Percentiles rank a stretch among this genome's conserved stretches.
phyloP scores from a whole-genome alignment of 23 tunicate genomes.

The Trididemnum clinides region DNA sequence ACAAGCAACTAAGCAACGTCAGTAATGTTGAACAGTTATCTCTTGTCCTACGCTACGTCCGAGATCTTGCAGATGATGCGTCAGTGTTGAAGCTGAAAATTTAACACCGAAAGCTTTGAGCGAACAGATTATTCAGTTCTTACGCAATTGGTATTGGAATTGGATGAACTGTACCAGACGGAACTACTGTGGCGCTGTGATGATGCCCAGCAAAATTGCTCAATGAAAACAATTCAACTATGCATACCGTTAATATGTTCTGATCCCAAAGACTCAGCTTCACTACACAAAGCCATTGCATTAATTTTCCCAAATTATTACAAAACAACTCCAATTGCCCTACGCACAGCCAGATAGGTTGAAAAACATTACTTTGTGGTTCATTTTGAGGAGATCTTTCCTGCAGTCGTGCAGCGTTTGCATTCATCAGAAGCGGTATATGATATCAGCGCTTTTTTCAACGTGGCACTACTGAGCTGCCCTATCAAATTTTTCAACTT shows the following conservation, averaged over 20 bases:
- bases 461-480: not conserved
- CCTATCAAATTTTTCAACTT: not conserved
- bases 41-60: not conserved
- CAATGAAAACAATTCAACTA: constrained; percentile 31
- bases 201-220: not conserved
- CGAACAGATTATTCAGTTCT: constrained; percentile 31
- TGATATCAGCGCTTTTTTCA: constrained; percentile 12
- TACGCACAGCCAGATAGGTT: constrained; percentile 46
- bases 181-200: not conserved
- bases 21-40: not conserved
- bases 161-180: not conserved
- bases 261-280: not conserved
- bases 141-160: constrained; percentile 29
- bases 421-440: constrained; percentile 17
- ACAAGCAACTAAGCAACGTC: not conserved
- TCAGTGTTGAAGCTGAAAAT: constrained; percentile 16
- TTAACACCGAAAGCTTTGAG: constrained; percentile 24
- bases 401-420: constrained; percentile 37
- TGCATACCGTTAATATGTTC: constrained; percentile 11
- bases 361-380: constrained; percentile 48
- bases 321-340: constrained; percentile 2
- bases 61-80: constrained; percentile 21
- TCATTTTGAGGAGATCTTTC: constrained; percentile 7
- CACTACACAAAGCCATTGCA: constrained; percentile 20
- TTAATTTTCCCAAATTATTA: constrained; percentile 25